phyloP scores from a whole-genome alignment of 2,797 vertebrate genomes.

The Mus minutoides region DNA sequence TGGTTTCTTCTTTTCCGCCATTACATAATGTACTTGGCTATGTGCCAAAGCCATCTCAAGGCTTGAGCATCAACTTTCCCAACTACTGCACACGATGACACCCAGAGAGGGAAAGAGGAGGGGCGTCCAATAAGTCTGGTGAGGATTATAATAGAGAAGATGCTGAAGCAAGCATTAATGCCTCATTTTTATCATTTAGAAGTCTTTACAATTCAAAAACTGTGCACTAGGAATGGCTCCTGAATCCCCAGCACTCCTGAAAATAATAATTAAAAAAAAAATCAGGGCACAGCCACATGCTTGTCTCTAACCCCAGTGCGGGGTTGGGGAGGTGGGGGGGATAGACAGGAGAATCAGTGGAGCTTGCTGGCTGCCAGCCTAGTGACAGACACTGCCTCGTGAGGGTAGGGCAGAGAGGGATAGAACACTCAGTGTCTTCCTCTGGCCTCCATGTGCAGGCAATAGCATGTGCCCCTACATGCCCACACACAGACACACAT shows the following conservation, averaged over 20 bases:
- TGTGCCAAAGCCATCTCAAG: background rate
- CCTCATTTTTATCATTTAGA: background rate
- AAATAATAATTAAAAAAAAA: no score
- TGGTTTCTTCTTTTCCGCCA: constrained; percentile 28
- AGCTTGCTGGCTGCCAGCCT: background rate
- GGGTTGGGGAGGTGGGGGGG: no score
- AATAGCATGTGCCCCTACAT: background rate
- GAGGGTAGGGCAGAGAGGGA: background rate
- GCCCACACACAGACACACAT: background rate
- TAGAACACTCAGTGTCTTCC: background rate
- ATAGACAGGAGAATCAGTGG: background rate
- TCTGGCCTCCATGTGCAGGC: background rate
- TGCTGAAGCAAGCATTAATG: background rate
- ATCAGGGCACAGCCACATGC: background rate
- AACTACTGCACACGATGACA: background rate
- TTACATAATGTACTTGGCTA: background rate
- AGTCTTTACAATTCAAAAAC: background rate
- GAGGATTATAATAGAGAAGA: background rate
- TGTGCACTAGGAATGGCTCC: background rate
- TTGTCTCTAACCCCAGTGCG: background rate
- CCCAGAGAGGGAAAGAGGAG: background rate
- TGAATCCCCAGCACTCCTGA: background rate
- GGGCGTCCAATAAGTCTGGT: background rate
- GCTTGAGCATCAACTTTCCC: background rate
- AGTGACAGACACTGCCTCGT: background rate